These are phyloP conservation scores for Phaethon lepturus DNA, from an alignment of 2,113 vertebrate genomes.

Conservation along the genomic window DNA sequence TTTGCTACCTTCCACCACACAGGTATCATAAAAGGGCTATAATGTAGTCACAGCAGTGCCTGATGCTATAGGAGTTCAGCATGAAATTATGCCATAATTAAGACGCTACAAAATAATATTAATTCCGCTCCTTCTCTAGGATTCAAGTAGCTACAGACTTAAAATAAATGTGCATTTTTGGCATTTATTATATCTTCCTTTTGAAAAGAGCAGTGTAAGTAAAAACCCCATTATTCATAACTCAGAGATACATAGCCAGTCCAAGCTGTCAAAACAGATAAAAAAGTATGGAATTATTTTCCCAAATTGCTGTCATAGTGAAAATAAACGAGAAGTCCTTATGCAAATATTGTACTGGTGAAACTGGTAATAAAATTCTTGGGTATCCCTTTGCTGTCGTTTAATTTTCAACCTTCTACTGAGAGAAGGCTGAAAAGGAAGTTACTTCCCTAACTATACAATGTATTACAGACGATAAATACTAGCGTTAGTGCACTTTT, in stretches of 20 bases:
- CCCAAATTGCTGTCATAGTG: background rate
- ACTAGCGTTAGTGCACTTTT: background rate
- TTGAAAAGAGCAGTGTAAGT: background rate
- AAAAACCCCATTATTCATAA: background rate
- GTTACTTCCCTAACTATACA: background rate
- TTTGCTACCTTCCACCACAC: background rate
- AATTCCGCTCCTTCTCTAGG: background rate
- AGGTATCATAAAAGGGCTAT: background rate
- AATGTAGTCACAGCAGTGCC: background rate
- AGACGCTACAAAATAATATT: background rate
- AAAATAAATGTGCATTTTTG: background rate
- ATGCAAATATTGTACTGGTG: background rate
- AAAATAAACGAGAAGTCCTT: slow-evolving; percentile 19
- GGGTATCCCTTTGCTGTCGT: background rate
- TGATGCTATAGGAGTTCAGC: background rate
- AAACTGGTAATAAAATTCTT: background rate
- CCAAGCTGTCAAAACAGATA: background rate
- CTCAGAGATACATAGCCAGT: background rate
- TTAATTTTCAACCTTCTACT: background rate
- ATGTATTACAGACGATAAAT: background rate
- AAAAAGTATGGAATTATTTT: background rate
- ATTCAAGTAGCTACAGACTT: background rate
- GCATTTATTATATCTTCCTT: background rate
- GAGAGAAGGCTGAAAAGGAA: background rate
- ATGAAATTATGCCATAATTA: background rate